These are phyloP conservation scores for Melanargia galathea DNA, from an alignment of 2,888 invertebrate species.

Conservation along the genomic window DNA sequence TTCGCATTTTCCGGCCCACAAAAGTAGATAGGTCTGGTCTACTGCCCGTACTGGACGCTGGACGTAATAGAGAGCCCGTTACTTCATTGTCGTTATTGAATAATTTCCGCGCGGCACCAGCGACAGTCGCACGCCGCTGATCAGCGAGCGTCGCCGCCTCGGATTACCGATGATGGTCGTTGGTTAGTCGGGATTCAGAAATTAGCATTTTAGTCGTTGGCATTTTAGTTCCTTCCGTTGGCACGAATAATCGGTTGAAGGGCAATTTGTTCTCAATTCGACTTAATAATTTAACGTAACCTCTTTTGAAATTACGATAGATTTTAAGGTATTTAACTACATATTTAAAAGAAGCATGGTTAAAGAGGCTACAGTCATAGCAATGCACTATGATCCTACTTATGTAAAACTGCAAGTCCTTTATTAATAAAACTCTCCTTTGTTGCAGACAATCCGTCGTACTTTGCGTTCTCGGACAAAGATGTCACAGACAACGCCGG, in stretches of 20 bases:
- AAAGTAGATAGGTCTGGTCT: conserved; percentile 77
- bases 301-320: not conserved
- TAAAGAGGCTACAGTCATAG: too few species aligned
- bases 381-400: too few species aligned
- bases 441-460: conserved; percentile 89
- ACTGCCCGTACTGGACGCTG: conserved; percentile 66
- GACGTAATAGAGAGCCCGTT: conserved; percentile 77
- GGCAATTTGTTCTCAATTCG: not conserved
- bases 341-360: too few species aligned
- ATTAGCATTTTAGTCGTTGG: not conserved
- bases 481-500: conserved; percentile 66
- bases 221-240: too few species aligned
- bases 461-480: conserved; percentile 85
- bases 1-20: conserved; percentile 79
- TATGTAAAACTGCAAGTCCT: not conserved
- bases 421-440: conserved; percentile 33
- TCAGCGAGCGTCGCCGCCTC: conserved; percentile 41
- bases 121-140: conserved; percentile 54
- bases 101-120: conserved; percentile 63
- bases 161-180: conserved; percentile 41
- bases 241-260: not conserved
- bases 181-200: conserved; percentile 35
- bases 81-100: conserved; percentile 79
- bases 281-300: not conserved
- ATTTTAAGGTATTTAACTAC: too few species aligned